These are phyloP conservation scores for Alouatta palliata DNA, from an alignment of 2,113 vertebrate genomes.

Conservation along the genomic window DNA sequence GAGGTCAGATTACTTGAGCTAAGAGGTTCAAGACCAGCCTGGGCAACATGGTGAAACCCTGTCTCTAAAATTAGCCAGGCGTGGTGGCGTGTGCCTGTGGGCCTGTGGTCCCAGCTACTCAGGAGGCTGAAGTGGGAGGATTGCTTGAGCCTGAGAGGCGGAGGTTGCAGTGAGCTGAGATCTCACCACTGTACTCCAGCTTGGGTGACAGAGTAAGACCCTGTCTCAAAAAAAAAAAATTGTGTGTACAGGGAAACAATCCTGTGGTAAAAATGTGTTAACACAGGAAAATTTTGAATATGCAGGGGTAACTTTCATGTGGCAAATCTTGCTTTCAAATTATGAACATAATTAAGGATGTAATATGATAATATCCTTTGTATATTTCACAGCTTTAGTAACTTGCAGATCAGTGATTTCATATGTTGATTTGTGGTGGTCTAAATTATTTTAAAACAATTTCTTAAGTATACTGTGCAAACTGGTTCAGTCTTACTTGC, in stretches of 20 bases:
- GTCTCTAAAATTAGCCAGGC: neutral
- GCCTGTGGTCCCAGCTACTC: neutral
- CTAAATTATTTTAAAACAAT: slow-evolving; percentile 48
- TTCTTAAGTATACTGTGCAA: neutral
- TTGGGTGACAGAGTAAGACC: neutral
- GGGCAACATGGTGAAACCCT: neutral
- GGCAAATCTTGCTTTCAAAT: slow-evolving; percentile 52
- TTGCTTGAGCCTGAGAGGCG: neutral
- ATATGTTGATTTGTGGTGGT: neutral
- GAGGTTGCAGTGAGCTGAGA: neutral
- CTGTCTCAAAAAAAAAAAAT: neutral
- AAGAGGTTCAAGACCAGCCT: neutral
- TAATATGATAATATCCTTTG: neutral
- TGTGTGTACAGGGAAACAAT: neutral
- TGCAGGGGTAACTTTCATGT: neutral
- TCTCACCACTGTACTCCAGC: neutral
- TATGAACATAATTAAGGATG: neutral
- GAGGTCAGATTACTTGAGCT: neutral
- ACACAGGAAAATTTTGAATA: neutral
- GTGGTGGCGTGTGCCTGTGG: neutral
- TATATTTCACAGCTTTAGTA: neutral
- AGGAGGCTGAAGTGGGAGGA: neutral
- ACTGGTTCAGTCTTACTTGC: neutral
- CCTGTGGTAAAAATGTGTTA: neutral
- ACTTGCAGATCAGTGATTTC: neutral